Base-by-base conservation (phyloP, 2,797 vertebrate genomes). In the Pangasius djambal region DNA sequence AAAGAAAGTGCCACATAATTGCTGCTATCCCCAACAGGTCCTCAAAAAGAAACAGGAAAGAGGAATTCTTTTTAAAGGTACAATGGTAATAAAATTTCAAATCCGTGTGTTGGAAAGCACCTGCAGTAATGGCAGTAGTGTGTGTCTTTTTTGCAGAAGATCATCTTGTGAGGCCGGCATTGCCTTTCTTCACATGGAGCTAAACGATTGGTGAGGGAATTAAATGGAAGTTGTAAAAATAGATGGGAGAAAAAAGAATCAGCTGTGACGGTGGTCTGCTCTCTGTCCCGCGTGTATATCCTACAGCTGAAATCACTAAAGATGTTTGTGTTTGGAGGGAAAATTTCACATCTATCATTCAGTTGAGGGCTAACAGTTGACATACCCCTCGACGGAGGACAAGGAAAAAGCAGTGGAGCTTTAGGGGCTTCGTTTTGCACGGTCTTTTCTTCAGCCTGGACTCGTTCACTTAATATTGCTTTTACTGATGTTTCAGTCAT, bases 291-390 rank as follows among this genome's bases (percentile, higher is more conserved):
- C 52, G 79, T 90, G 92, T 87, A 89, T 91, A 90, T 86, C 90
- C 89, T 89, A 87, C 94, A 94, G 94, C 93, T 94, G 94, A 94
- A 94, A 93, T 93, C 92, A 93, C 94, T 90, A 90, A 88, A 92
- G 90, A 91, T 94, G 93, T 94, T 94, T 94, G 90, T 92, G 91
- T 93, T 94, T 90, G 87, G 90, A 92, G 91, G 93, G 90, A 93
- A 93, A 91, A 88, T 92, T 92, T 92, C 88, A 89, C 93, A 94
- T 95, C 90, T 67, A 91, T 94, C 93, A 93, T 90, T 94, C 83
- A 69, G 88, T 85, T 85, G 22, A 55, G 91, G 91, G 91, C 89
- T 91, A 67, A 31, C 83, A 83, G 28, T 89, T 90, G 89, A 92
- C 88, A 88, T 77, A 89, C 72, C 52, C 82, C 87, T 92, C 85